Conservation (phyloP, 2,113 vertebrate species). For the human (Homo sapiens) region GRCh38 chr2:204450001-204450500, state of each 20-base stretch:
- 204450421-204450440: background rate
- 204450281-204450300: background rate
- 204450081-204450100: background rate
- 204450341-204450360: background rate
- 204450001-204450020: background rate
- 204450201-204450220: background rate
- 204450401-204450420: constrained; percentile 7
- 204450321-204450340: background rate
- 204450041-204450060: background rate
- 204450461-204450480: background rate
- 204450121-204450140: background rate
- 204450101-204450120: background rate
- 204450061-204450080: background rate
- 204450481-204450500: background rate
- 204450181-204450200: background rate
- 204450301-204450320: background rate
- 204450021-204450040: background rate
- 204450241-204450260: background rate
- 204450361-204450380: background rate
- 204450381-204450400: background rate
- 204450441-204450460: background rate
- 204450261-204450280: background rate
- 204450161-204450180: background rate
- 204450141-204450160: background rate
- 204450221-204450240: background rate